A percentile compares a stretch with the other conserved stretches of the same genome.
Evolutionary conservation across 2,797 vertebrate species (phyloP).

Genomic region (Ptychadena robeensis): DNA sequence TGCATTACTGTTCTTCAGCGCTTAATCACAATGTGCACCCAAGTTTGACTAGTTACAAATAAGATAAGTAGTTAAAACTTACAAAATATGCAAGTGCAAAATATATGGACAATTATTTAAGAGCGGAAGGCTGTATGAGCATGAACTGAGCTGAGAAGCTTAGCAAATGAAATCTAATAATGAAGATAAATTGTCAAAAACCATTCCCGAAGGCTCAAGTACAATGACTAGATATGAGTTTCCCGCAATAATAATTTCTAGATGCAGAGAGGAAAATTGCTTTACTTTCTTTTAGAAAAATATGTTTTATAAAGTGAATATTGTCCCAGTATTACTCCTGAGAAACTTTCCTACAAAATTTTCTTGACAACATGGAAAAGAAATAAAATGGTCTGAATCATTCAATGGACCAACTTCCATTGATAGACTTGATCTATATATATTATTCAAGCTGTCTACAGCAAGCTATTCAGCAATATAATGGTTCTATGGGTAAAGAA

Average conservation of each 20-base stretch:
- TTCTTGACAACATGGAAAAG: background rate
- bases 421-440: too few relatives aligned
- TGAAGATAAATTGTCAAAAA: background rate
- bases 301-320: background rate
- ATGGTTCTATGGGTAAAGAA: too few relatives aligned
- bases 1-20: background rate
- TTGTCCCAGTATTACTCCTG: background rate
- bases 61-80: background rate
- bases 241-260: background rate
- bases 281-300: background rate
- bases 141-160: background rate
- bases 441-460: too few relatives aligned
- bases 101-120: background rate
- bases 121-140: background rate
- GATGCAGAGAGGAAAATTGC: background rate
- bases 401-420: too few relatives aligned
- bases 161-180: conserved; percentile 1
- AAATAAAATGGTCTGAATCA: background rate
- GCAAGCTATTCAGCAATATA: too few relatives aligned
- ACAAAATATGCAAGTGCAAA: background rate
- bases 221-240: background rate
- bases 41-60: conserved; percentile 6
- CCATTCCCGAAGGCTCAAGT: background rate
- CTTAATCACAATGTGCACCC: background rate
- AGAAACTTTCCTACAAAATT: background rate